phyloP scores from a whole-genome alignment of 2,113 vertebrate species.

The Penelope pileata region DNA sequence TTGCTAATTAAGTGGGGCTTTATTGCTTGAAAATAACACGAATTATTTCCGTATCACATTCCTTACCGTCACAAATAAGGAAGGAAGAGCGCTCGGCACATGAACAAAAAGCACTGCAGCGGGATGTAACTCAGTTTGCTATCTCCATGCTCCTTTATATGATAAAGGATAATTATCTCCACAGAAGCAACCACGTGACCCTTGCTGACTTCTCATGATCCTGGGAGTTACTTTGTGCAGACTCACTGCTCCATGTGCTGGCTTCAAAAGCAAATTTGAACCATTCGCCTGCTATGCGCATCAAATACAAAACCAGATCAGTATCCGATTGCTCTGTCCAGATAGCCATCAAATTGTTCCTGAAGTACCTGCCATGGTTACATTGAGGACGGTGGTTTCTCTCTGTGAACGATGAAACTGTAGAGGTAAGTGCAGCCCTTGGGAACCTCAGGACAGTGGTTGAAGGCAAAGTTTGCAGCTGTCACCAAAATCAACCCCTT shows the following conservation, averaged over 20 bases:
- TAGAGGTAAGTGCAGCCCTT: not conserved
- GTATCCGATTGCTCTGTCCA: not conserved
- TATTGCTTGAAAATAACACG: not conserved
- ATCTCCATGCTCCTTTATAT: not conserved
- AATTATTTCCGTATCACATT: not conserved
- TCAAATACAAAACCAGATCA: not conserved
- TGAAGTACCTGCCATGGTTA: fast-evolving
- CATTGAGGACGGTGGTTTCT: not conserved
- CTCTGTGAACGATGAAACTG: not conserved
- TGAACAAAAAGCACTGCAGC: not conserved
- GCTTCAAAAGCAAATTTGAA: not conserved
- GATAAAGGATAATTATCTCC: not conserved
- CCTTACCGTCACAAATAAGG: not conserved
- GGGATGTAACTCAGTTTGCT: not conserved
- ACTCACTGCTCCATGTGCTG: not conserved
- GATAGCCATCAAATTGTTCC: not conserved
- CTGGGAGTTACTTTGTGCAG: not conserved
- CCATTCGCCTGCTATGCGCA: not conserved
- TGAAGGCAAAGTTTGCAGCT: not conserved
- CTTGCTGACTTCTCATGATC: not conserved
- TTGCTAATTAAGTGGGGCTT: not conserved
- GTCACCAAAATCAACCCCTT: not conserved
- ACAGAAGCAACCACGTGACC: not conserved
- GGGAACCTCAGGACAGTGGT: not conserved
- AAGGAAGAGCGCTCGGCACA: not conserved